Evolutionary conservation across 2,113 vertebrate species (phyloP).

Genomic region (Nestor notabilis): DNA sequence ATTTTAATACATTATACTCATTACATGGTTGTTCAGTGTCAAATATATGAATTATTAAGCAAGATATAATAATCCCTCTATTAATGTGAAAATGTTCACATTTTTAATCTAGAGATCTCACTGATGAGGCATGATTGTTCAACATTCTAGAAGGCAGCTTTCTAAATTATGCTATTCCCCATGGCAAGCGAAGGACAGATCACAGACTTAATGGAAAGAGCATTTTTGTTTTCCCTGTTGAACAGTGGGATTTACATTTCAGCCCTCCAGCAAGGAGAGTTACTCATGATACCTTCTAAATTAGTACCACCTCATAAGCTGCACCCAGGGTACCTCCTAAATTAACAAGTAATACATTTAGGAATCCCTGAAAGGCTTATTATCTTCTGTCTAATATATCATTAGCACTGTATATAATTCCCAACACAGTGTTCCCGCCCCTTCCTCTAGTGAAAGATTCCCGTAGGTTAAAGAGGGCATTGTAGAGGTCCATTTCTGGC

Average conservation of each 20-base stretch:
- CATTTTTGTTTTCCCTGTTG: constrained; percentile 16
- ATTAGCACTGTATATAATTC: constrained; percentile 38
- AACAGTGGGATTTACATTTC: constrained; percentile 42
- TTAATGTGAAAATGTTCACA: constrained; percentile 64
- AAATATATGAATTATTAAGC: constrained; percentile 74
- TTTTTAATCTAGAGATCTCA: constrained; percentile 70
- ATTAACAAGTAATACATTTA: constrained; percentile 70
- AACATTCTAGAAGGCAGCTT: constrained; percentile 54
- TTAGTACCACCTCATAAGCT: constrained; percentile 56
- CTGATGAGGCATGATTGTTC: constrained; percentile 59
- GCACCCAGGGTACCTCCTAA: constrained; percentile 41
- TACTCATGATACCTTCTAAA: constrained; percentile 51
- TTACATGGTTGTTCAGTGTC: constrained; percentile 64
- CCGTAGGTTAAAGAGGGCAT: background rate
- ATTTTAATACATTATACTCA: constrained; percentile 62
- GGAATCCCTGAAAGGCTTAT: constrained; percentile 45
- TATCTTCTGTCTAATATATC: constrained; percentile 46
- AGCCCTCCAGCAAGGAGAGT: constrained; percentile 3
- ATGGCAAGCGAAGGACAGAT: constrained; percentile 40
- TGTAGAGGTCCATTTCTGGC: background rate
- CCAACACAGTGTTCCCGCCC: background rate
- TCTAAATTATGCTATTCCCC: constrained; percentile 59
- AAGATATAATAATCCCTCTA: constrained; percentile 68
- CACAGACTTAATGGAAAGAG: constrained; percentile 53
- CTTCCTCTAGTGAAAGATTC: background rate